A percentile compares a stretch with the other conserved stretches of the same genome.
These are phyloP conservation scores for Eira barbara DNA, from an alignment of 2,113 vertebrate species.

Conservation along the genomic window DNA sequence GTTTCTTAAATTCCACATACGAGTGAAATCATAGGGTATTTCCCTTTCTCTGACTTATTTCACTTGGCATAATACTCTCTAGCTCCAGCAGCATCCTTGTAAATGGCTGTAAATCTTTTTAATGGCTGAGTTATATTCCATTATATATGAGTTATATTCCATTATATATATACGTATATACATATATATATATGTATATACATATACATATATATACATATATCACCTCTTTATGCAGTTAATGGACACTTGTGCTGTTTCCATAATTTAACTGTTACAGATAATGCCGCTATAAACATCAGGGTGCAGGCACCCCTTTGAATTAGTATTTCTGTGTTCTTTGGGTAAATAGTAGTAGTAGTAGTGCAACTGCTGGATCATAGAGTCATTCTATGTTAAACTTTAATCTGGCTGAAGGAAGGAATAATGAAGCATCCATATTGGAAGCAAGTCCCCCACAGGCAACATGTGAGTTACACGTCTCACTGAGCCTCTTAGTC, in stretches of 20 bases:
- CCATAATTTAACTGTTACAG: background rate
- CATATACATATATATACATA: too few species aligned
- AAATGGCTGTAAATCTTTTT: background rate
- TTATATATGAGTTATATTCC: background rate
- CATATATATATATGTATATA: too few species aligned
- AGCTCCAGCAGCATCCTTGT: background rate
- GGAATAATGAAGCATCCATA: background rate
- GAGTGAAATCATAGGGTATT: too few species aligned
- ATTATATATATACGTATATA: too few species aligned
- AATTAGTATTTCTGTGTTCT: background rate
- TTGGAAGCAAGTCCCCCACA: too few species aligned
- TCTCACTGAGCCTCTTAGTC: background rate
- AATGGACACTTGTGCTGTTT: background rate
- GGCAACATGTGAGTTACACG: accelerated
- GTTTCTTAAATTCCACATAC: background rate
- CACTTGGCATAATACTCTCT: background rate
- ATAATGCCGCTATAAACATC: background rate
- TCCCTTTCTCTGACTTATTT: too few species aligned
- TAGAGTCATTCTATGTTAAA: background rate
- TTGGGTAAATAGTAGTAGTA: background rate
- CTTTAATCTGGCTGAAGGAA: background rate
- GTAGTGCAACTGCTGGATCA: background rate
- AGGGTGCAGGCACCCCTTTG: background rate
- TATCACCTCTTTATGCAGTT: background rate
- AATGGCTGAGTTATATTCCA: background rate